A percentile compares a stretch with the other conserved stretches of the same genome.
Evolutionary conservation across 2,113 vertebrate genomes (phyloP).

Genomic region (Entomyzon cyanotis): DNA sequence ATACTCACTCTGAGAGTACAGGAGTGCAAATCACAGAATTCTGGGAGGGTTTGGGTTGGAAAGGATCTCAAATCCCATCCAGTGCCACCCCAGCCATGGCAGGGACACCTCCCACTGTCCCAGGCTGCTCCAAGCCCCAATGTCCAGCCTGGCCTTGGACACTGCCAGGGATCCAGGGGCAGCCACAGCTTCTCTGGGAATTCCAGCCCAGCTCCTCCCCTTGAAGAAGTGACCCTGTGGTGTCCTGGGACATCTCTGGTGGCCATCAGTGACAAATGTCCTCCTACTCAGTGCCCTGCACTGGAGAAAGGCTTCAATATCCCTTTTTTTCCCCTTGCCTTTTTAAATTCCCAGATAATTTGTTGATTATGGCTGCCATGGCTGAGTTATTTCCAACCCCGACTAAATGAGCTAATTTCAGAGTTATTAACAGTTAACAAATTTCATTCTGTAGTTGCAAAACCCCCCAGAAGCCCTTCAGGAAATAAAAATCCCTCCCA

Average conservation of each 20-base stretch:
- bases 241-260: background rate
- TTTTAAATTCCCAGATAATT: background rate
- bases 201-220: background rate
- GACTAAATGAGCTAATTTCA: background rate
- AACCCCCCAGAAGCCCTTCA: background rate
- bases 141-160: background rate
- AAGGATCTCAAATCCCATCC: fast-evolving
- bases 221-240: background rate
- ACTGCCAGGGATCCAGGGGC: background rate
- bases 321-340: background rate
- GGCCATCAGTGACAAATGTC: background rate
- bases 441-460: background rate
- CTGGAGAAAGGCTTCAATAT: background rate
- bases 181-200: background rate
- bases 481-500: background rate
- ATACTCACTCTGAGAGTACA: background rate
- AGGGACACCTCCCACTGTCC: background rate
- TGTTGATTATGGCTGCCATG: background rate
- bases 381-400: background rate
- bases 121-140: background rate
- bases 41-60: background rate
- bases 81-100: background rate
- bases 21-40: too few species aligned
- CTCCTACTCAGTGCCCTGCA: background rate
- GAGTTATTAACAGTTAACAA: background rate